Percentiles rank a stretch among this genome's conserved stretches.
These are phyloP conservation scores for Crotalus horridus DNA, from an alignment of 2,113 vertebrate genomes.

Conservation along the genomic window DNA sequence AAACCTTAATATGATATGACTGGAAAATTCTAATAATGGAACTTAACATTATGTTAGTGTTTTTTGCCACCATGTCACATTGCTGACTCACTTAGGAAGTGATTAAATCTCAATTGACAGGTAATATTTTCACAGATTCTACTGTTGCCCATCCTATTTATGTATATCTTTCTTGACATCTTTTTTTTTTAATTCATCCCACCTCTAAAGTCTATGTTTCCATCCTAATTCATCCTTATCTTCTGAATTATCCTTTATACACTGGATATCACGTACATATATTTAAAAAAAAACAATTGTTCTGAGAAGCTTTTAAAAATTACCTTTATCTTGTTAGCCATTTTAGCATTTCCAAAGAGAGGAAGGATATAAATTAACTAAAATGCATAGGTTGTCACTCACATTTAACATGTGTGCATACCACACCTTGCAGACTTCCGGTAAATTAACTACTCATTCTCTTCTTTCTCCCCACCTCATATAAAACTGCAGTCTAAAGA, in stretches of 20 bases:
- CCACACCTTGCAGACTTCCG: neutral
- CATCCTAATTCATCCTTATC: neutral
- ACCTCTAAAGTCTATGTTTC: neutral
- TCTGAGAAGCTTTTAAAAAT: neutral
- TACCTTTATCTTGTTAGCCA: neutral
- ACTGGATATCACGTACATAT: neutral
- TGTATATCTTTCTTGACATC: neutral
- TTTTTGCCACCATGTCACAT: neutral
- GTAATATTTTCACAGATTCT: neutral
- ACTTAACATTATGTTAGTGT: neutral
- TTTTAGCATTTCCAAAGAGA: neutral
- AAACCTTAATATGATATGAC: neutral
- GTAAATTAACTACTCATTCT: neutral
- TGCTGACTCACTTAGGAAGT: slow-evolving; percentile 1
- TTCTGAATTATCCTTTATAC: neutral
- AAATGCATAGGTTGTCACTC: neutral
- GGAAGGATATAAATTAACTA: neutral
- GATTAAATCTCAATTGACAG: neutral
- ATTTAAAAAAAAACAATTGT: neutral
- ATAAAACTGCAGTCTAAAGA: neutral
- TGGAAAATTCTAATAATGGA: neutral
- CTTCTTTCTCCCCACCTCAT: neutral
- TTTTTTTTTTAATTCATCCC: neutral
- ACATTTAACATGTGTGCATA: neutral
- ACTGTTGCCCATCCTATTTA: neutral